Evolutionary conservation across 1,140 invertebrate genomes (phyloP).

Genomic region (Drosophila sturtevanti): DNA sequence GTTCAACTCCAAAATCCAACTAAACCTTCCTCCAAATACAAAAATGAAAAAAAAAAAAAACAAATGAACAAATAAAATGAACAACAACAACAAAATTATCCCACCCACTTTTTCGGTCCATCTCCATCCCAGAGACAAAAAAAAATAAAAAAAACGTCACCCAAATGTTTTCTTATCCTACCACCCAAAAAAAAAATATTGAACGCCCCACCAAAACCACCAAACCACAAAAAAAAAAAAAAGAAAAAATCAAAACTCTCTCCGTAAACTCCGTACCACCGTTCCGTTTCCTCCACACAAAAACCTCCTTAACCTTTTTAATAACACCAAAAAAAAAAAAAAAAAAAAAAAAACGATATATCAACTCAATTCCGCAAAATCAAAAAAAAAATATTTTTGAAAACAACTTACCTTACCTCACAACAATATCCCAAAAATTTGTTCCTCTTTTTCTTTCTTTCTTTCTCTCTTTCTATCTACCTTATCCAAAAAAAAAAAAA

Average conservation of each 20-base stretch:
- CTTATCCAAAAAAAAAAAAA: constrained; percentile 82
- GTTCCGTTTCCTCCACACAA: constrained; percentile 77
- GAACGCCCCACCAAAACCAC: constrained; percentile 71
- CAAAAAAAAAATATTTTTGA: constrained; percentile 65
- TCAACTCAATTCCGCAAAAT: constrained; percentile 83
- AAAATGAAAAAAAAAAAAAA: background rate
- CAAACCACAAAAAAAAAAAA: constrained; percentile 50
- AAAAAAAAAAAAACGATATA: constrained; percentile 29
- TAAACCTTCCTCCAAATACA: constrained; percentile 45
- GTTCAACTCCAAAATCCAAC: constrained; percentile 50
- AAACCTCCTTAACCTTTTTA: constrained; percentile 81
- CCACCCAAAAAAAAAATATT: constrained; percentile 68
- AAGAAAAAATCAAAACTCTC: constrained; percentile 55
- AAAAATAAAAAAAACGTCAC: constrained; percentile 31
- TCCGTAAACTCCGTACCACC: constrained; percentile 75
- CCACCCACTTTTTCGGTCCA: constrained; percentile 68
- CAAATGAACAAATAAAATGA: too few species aligned
- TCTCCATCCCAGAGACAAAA: constrained; percentile 40
- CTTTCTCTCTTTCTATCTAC: constrained; percentile 86
- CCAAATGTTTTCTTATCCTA: constrained; percentile 68
- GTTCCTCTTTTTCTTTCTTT: constrained; percentile 76
- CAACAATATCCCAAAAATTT: constrained; percentile 80
- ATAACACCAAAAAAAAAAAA: constrained; percentile 59
- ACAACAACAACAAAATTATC: background rate
- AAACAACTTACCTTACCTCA: constrained; percentile 65